Base-by-base conservation (phyloP, 2,797 vertebrate genomes). In the Myiotriccus ornatus region DNA sequence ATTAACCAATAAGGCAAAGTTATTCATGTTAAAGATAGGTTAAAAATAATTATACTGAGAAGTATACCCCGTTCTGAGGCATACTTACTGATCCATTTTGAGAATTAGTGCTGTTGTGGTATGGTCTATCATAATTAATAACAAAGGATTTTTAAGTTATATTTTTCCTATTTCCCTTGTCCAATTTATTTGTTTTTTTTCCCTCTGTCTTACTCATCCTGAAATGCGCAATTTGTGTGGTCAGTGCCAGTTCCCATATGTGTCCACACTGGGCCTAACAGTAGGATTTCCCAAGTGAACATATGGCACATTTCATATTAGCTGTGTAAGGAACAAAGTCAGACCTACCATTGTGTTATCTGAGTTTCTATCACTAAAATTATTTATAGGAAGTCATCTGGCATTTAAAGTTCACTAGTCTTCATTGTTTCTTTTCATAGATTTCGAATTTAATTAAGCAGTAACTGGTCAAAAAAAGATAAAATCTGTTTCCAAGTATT, bases 281-380 rank as follows among this genome's bases (percentile, higher is more conserved):
- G 92, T 71, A 87, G 84, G 95, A 80, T 70, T 90, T 90, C 68
- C 75, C 24, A 13, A 67, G 24, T 71, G 84, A 92, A 85, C 93
- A 95, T 94, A 96, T 88, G 93, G 94, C 78, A 55, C n/a, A 44
- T 87, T 92, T 94, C 88, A 70, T 90, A 43, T 6, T 76, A 27
- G 63, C 34, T 49, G 28, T 67, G 37, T 79, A 34, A 71, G 41
- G 44, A 94, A 24, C 13, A 84, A 86, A 74, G 57, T 68, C 59
- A 35, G 60, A 79, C 25, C 22, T 69, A 57, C 14, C n/a, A 35
- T 52, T 81, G 34, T 78, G 15, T 85, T 74, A 77, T 47, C 22
- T 27, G 44, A 41, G 12, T 67, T 91, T 87, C 71, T n/a, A 34
- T 52, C 34, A 32, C 10, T 44, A 18, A 46, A 84, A 50, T 20